phyloP scores from a whole-genome alignment of 2,888 invertebrate species.

The Gryllus longicercus region DNA sequence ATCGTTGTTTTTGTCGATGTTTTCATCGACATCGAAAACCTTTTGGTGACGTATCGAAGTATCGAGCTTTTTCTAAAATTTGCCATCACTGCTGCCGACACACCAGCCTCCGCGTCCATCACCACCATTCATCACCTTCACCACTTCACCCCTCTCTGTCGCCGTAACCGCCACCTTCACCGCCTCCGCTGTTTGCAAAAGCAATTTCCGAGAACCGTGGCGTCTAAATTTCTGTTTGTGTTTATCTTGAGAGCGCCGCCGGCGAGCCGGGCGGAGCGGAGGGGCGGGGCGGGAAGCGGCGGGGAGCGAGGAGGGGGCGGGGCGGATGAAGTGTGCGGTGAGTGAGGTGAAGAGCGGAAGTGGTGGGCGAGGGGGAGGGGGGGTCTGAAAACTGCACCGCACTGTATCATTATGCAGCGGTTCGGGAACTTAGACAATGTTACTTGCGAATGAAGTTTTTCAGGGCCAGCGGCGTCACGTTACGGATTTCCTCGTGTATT shows the following conservation, averaged over 20 bases:
- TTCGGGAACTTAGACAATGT: too few species aligned
- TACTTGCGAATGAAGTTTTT: too few species aligned
- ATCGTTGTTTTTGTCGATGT: too few species aligned
- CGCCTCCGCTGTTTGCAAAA: background rate
- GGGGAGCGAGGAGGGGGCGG: background rate
- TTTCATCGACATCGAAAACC: too few species aligned
- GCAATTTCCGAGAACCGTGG: conserved; percentile 1
- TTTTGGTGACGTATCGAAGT: too few species aligned
- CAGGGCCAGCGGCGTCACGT: too few species aligned
- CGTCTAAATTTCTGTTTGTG: conserved; percentile 17
- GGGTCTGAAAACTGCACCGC: too few species aligned
- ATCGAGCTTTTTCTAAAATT: too few species aligned
- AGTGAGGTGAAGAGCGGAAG: too few species aligned
- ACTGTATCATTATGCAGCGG: too few species aligned
- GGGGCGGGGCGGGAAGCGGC: background rate
- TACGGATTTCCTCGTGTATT: too few species aligned
- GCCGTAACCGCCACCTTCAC: background rate
- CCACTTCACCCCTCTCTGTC: background rate
- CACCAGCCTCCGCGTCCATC: background rate
- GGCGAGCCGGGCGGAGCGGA: background rate
- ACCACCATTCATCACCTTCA: background rate
- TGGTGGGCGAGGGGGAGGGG: too few species aligned
- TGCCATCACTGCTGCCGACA: background rate
- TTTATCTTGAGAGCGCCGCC: background rate
- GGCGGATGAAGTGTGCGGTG: background rate